Evolutionary conservation across 2,113 vertebrate species (phyloP).

Genomic region (Anhinga rufa): DNA sequence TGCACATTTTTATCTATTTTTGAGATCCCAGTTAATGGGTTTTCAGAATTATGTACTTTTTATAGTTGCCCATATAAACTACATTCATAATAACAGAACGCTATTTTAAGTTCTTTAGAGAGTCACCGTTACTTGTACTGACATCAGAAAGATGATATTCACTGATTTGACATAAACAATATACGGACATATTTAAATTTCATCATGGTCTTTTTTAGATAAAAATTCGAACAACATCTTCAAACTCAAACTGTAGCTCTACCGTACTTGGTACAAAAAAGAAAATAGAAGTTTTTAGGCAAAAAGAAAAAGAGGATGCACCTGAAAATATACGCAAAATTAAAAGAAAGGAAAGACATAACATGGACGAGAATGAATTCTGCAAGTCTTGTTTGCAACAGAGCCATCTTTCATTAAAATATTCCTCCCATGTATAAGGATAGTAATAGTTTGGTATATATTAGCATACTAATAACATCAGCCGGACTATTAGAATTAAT

Average conservation of each 20-base stretch:
- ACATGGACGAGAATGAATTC: not conserved
- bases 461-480: slow-evolving; percentile 33
- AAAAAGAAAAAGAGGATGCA: not conserved
- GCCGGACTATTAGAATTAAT: slow-evolving; percentile 21
- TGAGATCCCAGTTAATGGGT: not conserved
- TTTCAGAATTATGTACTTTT: slow-evolving; percentile 15
- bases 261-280: not conserved
- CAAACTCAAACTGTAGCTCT: not conserved
- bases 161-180: slow-evolving; percentile 7
- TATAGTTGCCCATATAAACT: not conserved
- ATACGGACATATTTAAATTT: not conserved
- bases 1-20: slow-evolving; percentile 14
- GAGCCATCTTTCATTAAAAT: not conserved
- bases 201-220: slow-evolving; percentile 18
- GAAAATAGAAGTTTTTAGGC: not conserved
- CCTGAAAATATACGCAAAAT: not conserved
- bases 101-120: slow-evolving; percentile 18
- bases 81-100: not conserved
- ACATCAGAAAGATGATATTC: not conserved
- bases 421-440: not conserved
- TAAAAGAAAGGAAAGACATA: not conserved
- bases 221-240: slow-evolving; percentile 22
- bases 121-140: not conserved
- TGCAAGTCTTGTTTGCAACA: not conserved
- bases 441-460: slow-evolving; percentile 18